Conservation (phyloP, 2,113 vertebrate species). For the Microtus ochrogaster region DNA sequence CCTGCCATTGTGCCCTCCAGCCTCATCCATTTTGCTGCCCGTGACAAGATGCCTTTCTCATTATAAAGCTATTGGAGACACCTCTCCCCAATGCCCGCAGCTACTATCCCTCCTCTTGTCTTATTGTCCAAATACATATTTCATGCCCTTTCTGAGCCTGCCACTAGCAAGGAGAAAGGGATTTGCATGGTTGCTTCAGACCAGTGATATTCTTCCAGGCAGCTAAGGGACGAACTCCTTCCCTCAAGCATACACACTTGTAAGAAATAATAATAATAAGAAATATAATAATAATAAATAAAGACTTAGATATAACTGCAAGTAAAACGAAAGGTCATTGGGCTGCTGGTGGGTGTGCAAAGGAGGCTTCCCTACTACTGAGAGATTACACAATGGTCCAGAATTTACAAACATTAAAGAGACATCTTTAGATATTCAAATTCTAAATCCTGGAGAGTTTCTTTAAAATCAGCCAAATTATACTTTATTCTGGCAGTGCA, state of each 20-base stretch:
- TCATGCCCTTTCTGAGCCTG: not conserved
- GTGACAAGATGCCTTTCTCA: not conserved
- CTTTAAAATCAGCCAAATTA: constrained; percentile 3
- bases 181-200: not conserved
- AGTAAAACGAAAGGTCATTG: not conserved
- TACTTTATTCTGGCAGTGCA: not conserved
- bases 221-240: not conserved
- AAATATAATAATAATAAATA: not conserved
- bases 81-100: not conserved
- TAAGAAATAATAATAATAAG: not conserved
- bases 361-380: not conserved
- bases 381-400: not conserved
- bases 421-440: not conserved
- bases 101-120: not conserved
- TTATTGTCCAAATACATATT: not conserved
- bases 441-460: not conserved
- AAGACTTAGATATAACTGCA: not conserved
- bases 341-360: accelerated
- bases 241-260: not conserved
- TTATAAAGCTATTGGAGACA: not conserved
- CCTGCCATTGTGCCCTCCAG: not conserved
- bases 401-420: not conserved
- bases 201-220: not conserved
- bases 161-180: not conserved
- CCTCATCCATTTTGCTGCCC: not conserved